These are phyloP conservation scores for Rambutsinella grinnellia DNA, from an alignment of 2,888 invertebrate species.

Conservation along the genomic window DNA sequence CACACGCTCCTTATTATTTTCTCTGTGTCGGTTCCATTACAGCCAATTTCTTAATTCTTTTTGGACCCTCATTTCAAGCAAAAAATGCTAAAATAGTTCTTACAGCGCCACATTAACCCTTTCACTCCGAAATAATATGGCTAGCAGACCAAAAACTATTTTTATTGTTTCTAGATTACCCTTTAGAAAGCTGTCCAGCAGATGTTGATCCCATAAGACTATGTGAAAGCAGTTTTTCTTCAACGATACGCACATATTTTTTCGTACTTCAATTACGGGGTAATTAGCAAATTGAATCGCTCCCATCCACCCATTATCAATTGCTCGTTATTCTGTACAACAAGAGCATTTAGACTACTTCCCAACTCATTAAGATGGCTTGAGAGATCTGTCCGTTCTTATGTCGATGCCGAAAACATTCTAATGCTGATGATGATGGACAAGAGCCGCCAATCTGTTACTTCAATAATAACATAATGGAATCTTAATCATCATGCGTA, in stretches of 20 bases:
- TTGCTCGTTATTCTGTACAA: conserved; percentile 33
- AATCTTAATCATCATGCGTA: conserved; percentile 7
- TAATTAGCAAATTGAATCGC: conserved; percentile 50
- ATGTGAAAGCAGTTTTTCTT: no score
- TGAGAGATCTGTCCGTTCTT: neutral
- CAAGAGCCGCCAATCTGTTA: neutral
- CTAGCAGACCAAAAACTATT: conserved; percentile 37
- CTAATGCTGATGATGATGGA: neutral
- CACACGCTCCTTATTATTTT: neutral
- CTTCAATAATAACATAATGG: neutral
- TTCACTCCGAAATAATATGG: neutral
- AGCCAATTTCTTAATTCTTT: neutral
- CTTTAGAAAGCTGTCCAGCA: conserved; percentile 5
- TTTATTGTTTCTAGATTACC: conserved; percentile 27
- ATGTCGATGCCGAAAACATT: neutral
- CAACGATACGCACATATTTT: neutral
- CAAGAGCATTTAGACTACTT: neutral
- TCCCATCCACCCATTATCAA: conserved; percentile 29
- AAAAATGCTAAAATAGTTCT: no score
- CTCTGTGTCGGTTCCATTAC: neutral
- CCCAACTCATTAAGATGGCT: conserved; percentile 35
- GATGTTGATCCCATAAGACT: conserved; percentile 27
- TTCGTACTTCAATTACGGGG: conserved; percentile 40
- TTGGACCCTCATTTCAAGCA: no score
- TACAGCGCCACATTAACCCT: neutral